phyloP scores from a whole-genome alignment of 2,113 vertebrate species.

The Melanostigma gelatinosum region DNA sequence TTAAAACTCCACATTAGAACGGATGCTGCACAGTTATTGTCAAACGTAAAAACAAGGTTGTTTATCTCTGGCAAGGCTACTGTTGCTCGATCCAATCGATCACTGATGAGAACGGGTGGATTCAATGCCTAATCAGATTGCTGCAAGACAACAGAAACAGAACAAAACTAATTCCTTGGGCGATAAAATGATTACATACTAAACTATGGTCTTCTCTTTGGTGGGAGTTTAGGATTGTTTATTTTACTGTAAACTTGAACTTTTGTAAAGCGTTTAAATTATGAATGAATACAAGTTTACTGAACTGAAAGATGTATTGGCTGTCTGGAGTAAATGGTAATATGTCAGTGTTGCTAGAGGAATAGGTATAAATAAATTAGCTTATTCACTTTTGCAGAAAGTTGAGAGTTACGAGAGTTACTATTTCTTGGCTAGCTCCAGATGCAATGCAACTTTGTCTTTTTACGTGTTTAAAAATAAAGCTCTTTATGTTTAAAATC shows the following conservation, averaged over 20 bases:
- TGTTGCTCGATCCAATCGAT: constrained; percentile 23
- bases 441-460: neutral
- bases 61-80: constrained; percentile 1
- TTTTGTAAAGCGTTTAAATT: neutral
- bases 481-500: neutral
- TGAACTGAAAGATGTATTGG: neutral
- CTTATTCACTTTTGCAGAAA: neutral
- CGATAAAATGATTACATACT: neutral
- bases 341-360: neutral
- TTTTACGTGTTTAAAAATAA: neutral
- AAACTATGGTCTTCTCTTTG: constrained; percentile 6
- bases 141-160: neutral
- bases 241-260: constrained; percentile 5
- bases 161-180: neutral
- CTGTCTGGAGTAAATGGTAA: constrained; percentile 6
- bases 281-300: neutral
- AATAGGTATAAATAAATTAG: neutral
- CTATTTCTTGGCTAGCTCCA: neutral
- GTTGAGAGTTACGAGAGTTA: neutral
- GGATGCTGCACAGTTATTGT: neutral
- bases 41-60: neutral
- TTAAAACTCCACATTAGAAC: neutral
- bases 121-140: constrained; percentile 26
- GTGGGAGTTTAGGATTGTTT: neutral
- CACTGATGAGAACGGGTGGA: constrained; percentile 11